phyloP scores from a whole-genome alignment of 2,113 vertebrate species.

The Origma solitaria region DNA sequence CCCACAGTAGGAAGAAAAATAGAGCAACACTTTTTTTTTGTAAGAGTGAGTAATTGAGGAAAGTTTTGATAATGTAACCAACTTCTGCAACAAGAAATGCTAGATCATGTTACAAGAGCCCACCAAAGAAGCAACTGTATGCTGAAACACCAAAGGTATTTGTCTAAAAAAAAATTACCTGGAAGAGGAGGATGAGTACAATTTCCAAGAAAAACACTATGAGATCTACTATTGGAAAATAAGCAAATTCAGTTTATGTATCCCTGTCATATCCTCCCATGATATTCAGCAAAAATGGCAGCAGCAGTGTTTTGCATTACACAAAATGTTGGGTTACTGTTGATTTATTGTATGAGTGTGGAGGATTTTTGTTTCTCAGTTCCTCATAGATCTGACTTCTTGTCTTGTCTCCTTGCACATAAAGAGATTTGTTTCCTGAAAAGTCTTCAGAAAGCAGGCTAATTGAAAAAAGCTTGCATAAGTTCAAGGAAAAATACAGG shows the following conservation, averaged over 20 bases:
- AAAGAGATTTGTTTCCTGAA: not conserved
- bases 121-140: not conserved
- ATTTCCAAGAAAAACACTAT: not conserved
- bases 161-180: not conserved
- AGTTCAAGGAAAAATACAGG: not conserved
- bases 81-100: not conserved
- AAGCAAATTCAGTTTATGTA: not conserved
- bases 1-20: not conserved
- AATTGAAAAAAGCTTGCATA: not conserved
- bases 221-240: not conserved
- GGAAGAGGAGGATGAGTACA: not conserved
- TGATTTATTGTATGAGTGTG: not conserved
- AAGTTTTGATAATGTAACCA: not conserved
- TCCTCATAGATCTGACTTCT: not conserved
- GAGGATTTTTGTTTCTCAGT: not conserved
- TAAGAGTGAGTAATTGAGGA: not conserved
- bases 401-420: not conserved
- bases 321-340: not conserved
- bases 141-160: not conserved
- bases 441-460: not conserved
- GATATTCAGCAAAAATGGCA: not conserved
- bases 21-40: not conserved
- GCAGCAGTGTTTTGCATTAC: not conserved
- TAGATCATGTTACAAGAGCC: not conserved
- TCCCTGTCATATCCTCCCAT: not conserved